Evolutionary conservation across 2,113 vertebrate genomes (phyloP).

Genomic region (Brachyhypopomus occidentalis): DNA sequence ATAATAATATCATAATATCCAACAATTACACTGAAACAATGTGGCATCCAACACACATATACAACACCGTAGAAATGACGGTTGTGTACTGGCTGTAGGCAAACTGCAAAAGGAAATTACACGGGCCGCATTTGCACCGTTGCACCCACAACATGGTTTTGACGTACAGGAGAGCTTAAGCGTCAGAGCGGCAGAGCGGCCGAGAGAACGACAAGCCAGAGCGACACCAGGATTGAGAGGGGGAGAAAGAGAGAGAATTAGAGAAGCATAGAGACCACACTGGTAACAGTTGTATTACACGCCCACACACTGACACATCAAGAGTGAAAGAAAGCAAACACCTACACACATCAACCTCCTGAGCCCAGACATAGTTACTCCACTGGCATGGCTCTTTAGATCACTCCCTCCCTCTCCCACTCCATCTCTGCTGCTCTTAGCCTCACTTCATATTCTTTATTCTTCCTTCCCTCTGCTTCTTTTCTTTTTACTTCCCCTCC

Average conservation of each 20-base stretch:
- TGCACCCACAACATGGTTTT: background rate
- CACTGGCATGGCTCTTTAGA: conserved; percentile 9
- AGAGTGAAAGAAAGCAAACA: conserved; percentile 38
- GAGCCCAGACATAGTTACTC: conserved; percentile 34
- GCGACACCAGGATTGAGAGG: background rate
- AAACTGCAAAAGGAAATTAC: too few relatives aligned
- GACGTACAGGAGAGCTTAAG: background rate
- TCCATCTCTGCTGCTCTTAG: background rate
- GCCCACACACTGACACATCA: conserved; percentile 29
- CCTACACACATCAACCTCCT: conserved; percentile 34
- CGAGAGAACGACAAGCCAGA: background rate
- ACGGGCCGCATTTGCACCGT: background rate
- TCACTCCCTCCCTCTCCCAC: background rate
- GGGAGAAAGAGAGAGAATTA: background rate
- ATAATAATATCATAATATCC: background rate
- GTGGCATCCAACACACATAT: background rate
- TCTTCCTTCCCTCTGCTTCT: background rate
- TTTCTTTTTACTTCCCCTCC: background rate
- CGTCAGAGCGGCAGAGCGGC: too few relatives aligned
- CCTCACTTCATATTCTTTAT: conserved; percentile 12
- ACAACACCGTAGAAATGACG: background rate
- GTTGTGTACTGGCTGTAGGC: background rate
- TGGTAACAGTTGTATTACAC: conserved; percentile 37
- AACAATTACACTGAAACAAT: background rate
- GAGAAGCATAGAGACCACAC: conserved; percentile 12